Conservation (phyloP, 2,888 invertebrate genomes). For the Icerya purchasi region DNA sequence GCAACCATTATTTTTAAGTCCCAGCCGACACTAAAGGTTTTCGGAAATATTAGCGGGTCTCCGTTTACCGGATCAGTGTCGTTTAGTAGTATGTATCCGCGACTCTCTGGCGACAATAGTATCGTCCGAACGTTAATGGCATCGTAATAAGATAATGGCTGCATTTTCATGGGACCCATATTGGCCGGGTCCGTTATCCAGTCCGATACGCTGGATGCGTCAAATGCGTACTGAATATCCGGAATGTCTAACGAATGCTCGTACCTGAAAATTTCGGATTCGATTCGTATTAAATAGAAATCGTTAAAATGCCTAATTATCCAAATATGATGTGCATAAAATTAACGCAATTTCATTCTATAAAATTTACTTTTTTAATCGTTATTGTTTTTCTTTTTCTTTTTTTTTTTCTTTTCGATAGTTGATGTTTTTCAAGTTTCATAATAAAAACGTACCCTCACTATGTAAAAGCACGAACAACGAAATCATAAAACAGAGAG, state of each 20-base stretch:
- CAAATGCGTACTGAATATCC: conserved; percentile 44
- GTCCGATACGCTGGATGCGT: conserved; percentile 34
- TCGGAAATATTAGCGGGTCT: conserved; percentile 48
- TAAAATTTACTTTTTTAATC: no score
- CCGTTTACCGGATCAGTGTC: conserved; percentile 46
- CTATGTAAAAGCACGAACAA: no score
- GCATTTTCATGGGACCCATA: conserved; percentile 28
- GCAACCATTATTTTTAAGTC: conserved; percentile 27
- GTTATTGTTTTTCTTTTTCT: no score
- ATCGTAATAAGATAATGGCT: conserved; percentile 37
- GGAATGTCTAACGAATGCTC: conserved; percentile 26
- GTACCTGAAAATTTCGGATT: conserved; percentile 13
- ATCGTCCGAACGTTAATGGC: conserved; percentile 34
- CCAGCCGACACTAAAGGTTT: conserved; percentile 34
- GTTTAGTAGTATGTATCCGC: conserved; percentile 39
- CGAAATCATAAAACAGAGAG: no score
- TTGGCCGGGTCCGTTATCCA: conserved; percentile 35
- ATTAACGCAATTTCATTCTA: no score
- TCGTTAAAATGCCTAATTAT: no score
- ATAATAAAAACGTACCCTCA: no score
- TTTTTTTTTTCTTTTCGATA: no score
- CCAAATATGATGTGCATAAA: no score
- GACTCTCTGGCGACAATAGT: conserved; percentile 38
- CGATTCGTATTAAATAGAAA: no score
- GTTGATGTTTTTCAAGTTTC: no score